Conservation (phyloP, 2,113 vertebrate genomes). For the Brevimyrus niger region DNA sequence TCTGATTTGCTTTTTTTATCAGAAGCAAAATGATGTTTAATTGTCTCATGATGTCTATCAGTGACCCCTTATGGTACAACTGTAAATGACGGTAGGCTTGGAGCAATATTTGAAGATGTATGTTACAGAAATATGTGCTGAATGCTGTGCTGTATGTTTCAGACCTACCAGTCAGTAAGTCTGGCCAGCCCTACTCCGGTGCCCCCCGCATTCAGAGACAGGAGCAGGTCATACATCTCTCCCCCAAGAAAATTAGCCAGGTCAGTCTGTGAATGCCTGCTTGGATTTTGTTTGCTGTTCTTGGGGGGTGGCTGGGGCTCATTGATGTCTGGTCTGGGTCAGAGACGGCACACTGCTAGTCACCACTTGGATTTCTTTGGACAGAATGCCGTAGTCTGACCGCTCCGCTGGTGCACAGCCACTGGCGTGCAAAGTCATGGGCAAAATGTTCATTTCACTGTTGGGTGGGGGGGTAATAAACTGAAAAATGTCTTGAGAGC, state of each 20-base stretch:
- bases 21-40: neutral
- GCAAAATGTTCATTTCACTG: neutral
- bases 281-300: neutral
- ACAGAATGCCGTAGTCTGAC: neutral
- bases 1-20: neutral
- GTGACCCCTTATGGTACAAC: neutral
- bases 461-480: neutral
- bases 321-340: neutral
- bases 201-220: constrained; percentile 89
- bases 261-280: constrained; percentile 50
- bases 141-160: constrained; percentile 48
- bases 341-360: neutral
- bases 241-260: constrained; percentile 93
- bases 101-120: constrained; percentile 7
- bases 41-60: neutral
- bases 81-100: neutral
- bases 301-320: neutral
- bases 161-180: constrained; percentile 83
- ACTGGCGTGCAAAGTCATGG: neutral
- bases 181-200: constrained; percentile 81
- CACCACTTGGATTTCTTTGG: neutral
- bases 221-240: constrained; percentile 91
- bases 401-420: neutral
- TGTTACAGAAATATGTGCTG: neutral
- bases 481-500: neutral